Conservation (phyloP, 1,140 invertebrate species). For the Druon quercuslanigerum region DNA sequence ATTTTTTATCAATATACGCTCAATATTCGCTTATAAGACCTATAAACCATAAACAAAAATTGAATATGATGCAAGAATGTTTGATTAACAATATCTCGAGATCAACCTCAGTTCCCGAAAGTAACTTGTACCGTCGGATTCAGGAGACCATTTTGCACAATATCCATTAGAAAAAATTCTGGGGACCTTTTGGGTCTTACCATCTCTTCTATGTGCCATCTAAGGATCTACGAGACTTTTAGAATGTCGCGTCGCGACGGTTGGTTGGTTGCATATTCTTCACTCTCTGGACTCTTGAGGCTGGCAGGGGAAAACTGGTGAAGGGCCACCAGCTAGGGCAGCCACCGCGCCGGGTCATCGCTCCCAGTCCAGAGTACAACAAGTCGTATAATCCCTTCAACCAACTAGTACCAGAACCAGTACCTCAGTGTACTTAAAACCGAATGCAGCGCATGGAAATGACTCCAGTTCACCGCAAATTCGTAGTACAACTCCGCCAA, state of each 20-base stretch:
- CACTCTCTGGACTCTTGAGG: not conserved
- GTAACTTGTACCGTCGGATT: too few species aligned
- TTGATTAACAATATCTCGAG: too few species aligned
- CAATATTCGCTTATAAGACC: too few species aligned
- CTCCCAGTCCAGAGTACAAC: slow-evolving; percentile 56
- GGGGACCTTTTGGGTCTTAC: too few species aligned
- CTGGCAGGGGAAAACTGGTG: slow-evolving; percentile 22
- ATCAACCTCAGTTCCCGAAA: too few species aligned
- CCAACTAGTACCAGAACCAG: not conserved
- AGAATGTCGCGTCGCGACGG: not conserved
- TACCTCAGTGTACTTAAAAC: not conserved
- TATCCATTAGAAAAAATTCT: too few species aligned
- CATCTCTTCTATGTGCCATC: too few species aligned
- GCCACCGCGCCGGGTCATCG: slow-evolving; percentile 45
- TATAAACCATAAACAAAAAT: too few species aligned
- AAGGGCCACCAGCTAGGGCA: slow-evolving; percentile 35
- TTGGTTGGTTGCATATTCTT: not conserved
- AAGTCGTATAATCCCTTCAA: slow-evolving; percentile 49
- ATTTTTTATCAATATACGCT: too few species aligned
- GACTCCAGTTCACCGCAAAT: slow-evolving; percentile 11
- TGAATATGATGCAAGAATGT: too few species aligned
- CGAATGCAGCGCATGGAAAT: slow-evolving; percentile 12
- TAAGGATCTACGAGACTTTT: not conserved
- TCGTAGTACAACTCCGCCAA: slow-evolving; percentile 3
- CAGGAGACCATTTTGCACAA: too few species aligned